These are phyloP conservation scores for Pasiphila rectangulata DNA, from an alignment of 2,888 invertebrate genomes.

Conservation along the genomic window DNA sequence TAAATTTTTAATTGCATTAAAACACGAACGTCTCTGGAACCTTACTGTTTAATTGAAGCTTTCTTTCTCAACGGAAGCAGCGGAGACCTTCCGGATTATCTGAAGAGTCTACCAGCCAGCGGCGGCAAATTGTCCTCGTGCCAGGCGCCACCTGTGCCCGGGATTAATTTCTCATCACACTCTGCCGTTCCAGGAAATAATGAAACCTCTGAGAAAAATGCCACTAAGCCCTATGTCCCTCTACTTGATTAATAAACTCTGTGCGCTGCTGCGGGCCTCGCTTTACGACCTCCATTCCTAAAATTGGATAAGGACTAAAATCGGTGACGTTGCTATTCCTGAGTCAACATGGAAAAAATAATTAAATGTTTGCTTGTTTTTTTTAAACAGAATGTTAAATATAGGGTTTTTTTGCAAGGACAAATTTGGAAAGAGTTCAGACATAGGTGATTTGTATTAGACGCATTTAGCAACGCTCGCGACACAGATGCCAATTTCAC, in stretches of 20 bases:
- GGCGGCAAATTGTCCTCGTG: conserved; percentile 59
- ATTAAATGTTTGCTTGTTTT: too few species aligned
- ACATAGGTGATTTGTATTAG: conserved; percentile 23
- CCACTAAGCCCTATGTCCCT: conserved; percentile 61
- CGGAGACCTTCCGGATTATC: conserved; percentile 40
- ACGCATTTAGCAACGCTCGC: conserved; percentile 54
- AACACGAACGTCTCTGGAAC: background rate
- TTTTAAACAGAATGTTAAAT: background rate
- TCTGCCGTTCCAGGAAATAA: conserved; percentile 65
- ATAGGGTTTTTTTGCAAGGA: background rate
- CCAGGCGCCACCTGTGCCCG: conserved; percentile 67
- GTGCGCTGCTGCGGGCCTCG: conserved; percentile 38
- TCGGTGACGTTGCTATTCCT: conserved; percentile 11
- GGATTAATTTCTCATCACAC: conserved; percentile 80
- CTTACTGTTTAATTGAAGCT: conserved; percentile 11
- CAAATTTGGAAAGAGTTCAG: background rate
- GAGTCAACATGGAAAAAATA: too few species aligned
- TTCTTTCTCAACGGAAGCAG: conserved; percentile 12
- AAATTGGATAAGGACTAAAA: conserved; percentile 40
- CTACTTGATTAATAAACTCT: conserved; percentile 72
- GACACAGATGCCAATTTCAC: conserved; percentile 64
- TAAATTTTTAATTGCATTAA: background rate
- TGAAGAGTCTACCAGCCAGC: conserved; percentile 26
- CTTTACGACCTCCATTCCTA: conserved; percentile 44
- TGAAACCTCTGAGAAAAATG: conserved; percentile 72